Evolutionary conservation across 2,888 invertebrate species (phyloP).

Genomic region (Drosophila kanekoi): DNA sequence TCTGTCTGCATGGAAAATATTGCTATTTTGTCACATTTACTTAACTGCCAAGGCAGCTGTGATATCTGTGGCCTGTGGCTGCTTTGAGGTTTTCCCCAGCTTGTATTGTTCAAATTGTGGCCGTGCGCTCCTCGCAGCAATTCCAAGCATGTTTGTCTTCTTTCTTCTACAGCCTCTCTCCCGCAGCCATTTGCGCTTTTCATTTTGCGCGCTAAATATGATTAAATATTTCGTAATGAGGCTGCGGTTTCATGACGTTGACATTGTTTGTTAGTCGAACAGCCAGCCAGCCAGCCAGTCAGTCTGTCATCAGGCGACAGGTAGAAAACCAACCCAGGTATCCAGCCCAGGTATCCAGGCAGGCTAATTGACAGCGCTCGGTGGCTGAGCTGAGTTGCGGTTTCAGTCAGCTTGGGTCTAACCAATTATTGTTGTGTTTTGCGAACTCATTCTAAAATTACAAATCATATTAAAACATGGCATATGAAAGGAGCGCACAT

Average conservation of each 20-base stretch:
- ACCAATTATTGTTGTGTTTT: neutral
- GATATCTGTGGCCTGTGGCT: slow-evolving; percentile 57
- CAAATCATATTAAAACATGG: neutral
- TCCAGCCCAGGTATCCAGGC: slow-evolving; percentile 2
- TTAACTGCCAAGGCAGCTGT: slow-evolving; percentile 51
- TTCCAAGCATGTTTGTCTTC: neutral
- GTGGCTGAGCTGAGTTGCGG: slow-evolving; percentile 18
- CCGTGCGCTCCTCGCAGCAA: neutral
- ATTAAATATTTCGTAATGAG: slow-evolving; percentile 80
- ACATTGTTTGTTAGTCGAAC: slow-evolving; percentile 48
- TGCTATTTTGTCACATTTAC: slow-evolving; percentile 65
- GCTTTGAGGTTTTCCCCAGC: slow-evolving; percentile 60
- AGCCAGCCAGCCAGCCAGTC: neutral
- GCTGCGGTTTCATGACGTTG: slow-evolving; percentile 62
- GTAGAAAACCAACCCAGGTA: slow-evolving; percentile 1
- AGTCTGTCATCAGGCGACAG: slow-evolving; percentile 9
- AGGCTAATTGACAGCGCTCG: slow-evolving; percentile 54
- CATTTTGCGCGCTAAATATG: slow-evolving; percentile 67
- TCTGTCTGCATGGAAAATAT: slow-evolving; percentile 50
- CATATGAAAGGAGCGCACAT: neutral
- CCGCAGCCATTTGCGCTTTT: slow-evolving; percentile 33
- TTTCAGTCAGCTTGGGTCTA: neutral
- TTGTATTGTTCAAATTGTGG: slow-evolving; percentile 66
- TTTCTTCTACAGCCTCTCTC: neutral
- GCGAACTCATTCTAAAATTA: neutral